phyloP scores from a whole-genome alignment of 1,140 invertebrate genomes.

The Leptopilina boulardi region DNA sequence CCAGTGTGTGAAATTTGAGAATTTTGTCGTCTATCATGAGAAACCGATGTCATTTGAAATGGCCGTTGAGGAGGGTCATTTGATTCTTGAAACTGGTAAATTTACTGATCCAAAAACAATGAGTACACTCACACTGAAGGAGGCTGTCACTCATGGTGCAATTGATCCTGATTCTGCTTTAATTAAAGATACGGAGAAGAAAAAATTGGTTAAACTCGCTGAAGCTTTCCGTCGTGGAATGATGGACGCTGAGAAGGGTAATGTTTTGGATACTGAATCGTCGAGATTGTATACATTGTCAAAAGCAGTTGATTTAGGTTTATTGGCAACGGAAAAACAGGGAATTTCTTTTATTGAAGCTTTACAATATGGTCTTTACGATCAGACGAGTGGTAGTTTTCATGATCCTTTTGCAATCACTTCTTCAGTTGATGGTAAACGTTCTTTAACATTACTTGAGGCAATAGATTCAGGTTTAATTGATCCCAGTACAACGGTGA shows the following conservation, averaged over 20 bases:
- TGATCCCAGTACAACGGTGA: constrained; percentile 89
- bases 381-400: constrained; percentile 86
- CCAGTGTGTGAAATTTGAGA: constrained; percentile 85
- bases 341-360: constrained; percentile 89
- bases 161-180: constrained; percentile 92
- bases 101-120: constrained; percentile 85
- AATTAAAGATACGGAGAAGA: constrained; percentile 90
- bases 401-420: constrained; percentile 86
- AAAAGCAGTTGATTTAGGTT: constrained; percentile 84
- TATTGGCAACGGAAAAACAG: constrained; percentile 85
- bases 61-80: constrained; percentile 83
- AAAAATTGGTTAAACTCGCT: constrained; percentile 87
- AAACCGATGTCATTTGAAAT: constrained; percentile 86
- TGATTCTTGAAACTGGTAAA: constrained; percentile 85
- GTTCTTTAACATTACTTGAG: constrained; percentile 85
- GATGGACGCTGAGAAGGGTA: constrained; percentile 91
- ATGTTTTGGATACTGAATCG: constrained; percentile 87
- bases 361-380: constrained; percentile 89
- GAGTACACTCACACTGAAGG: constrained; percentile 86
- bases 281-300: constrained; percentile 86
- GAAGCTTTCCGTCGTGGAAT: constrained; percentile 91
- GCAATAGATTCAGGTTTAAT: constrained; percentile 87
- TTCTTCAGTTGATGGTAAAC: constrained; percentile 80
- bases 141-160: constrained; percentile 87
- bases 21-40: constrained; percentile 81